Base-by-base conservation (phyloP, 2,113 vertebrate species). In the Peucedramus taeniatus region DNA sequence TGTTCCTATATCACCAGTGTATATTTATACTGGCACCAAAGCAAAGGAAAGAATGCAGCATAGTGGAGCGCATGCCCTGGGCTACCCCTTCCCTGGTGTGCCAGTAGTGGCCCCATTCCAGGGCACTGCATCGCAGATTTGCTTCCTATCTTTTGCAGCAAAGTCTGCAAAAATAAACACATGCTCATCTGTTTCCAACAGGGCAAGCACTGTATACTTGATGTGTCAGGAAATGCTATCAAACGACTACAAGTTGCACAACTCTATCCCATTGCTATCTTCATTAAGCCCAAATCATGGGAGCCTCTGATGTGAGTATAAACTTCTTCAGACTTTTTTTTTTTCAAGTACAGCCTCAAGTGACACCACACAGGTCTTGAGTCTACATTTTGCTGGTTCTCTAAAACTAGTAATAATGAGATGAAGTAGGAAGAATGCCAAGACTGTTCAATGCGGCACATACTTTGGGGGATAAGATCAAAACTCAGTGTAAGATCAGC, bases 171-270 rank as follows among this genome's bases (percentile, higher is more conserved):
- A 56, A 92, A 83, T 97, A 88, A 97, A 45, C 61, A 53, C 40
- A 8, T 86, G 31, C 26, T 97, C 60, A 74, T 96, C 77, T 96
- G 35, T 96, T 95, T 97, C 93, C 97, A 76, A 93, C 97, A 99
- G 99, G 99, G 99, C 87, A 99, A 99, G 95, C 99, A 99, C 98
- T 99, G 99, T 97, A 99, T 99, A 97, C 98, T 99, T 68, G 99
- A 99, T 47, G 99, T 99, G 96, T 99, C 99, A 87, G 99, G 99
- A 98, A 99, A 99, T 45, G 99, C 99, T 95, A 99, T 99, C 97
- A 99, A 99, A 97, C 98, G 99, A 97, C 98, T 99, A 98, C 99
- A 99, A 98, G 99, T 99, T 97, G 99, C 99, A 98, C 99, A 99
- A 98, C 99, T 99, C 76, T 99, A 99, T 96, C 99, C 99, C 76